Evolutionary conservation across 64 coral and sea anemone genomes (phyloP), one percentile per base, ranked within the genome.

Genomic region (Trachythela sp.): DNA sequence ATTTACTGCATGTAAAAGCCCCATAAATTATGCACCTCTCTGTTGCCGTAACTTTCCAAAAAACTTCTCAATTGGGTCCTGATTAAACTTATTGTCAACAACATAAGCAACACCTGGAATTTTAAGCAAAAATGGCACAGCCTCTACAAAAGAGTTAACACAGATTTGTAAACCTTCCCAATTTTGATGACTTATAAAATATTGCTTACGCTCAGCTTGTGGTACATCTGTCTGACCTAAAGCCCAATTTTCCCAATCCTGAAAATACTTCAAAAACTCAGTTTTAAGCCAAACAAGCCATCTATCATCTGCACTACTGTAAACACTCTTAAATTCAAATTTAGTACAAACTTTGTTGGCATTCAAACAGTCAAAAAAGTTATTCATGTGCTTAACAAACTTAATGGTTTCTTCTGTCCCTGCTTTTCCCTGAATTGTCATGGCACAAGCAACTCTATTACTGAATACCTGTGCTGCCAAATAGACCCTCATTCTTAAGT

Each of bases 101-200:
- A 88, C 86, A 88, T 70, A 88, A 59, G 0, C 24, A 4, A 87
- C 85, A 31, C 85, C 85, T 87, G 52, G 85, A 87, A 87, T 87
- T 52, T 56, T 29, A 35, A 87, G 85, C 52, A 48, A 60, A 60
- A 87, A 88, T 42, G 31, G 43, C 36, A 88, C 64, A 76, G 48
- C 87, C 41, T 88, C 64, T n/a, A 88, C 87, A 88, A 88, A 88
- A 89, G 45, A 89, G 22, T 89, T 89, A 9, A 89, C 45, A 89
- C 88, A 89, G 48, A 89, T 89, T 58, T 84, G 88, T 9, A 89
- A 56, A 14, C 88, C 75, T 48, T 89, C 88, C 88, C 88, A 88
- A 2, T 70, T 89, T n/a, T 89, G 88, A 56, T 89, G 68, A 84
- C 88, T 89, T 9, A 89, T 38, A 56, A 89, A 89, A 84, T 89